These are phyloP conservation scores for Xiphydria camelus DNA, from an alignment of 2,888 invertebrate species.

Conservation along the genomic window DNA sequence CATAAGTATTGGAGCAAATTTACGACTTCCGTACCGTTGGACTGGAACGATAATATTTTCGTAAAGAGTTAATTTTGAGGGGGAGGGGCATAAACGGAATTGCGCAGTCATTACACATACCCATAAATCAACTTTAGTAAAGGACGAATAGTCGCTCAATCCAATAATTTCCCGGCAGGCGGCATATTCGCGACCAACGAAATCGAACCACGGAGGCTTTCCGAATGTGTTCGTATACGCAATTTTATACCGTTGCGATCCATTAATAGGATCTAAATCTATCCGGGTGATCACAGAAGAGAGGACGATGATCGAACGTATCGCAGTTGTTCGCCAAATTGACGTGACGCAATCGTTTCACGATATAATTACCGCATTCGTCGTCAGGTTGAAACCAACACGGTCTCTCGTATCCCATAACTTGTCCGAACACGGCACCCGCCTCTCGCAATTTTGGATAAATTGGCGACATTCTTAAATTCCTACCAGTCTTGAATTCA, in stretches of 20 bases:
- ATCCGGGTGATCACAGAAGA: no score
- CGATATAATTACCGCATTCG: constrained; percentile 50
- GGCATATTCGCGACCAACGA: constrained; percentile 85
- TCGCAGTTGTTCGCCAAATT: no score
- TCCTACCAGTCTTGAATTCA: constrained; percentile 86
- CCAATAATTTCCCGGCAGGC: constrained; percentile 92
- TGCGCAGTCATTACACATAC: no score
- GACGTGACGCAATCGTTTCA: no score
- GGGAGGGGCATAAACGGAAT: no score
- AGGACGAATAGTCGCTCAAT: constrained; percentile 94
- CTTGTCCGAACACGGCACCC: constrained; percentile 94
- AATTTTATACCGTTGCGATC: constrained; percentile 67
- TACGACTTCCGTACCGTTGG: constrained; percentile 85
- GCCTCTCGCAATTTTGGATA: constrained; percentile 88
- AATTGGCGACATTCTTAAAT: constrained; percentile 91
- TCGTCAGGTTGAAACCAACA: constrained; percentile 78
- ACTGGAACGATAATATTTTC: constrained; percentile 67
- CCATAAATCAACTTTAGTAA: constrained; percentile 94
- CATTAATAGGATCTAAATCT: constrained; percentile 52
- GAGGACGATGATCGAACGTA: no score
- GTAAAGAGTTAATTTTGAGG: no score
- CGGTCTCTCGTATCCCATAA: constrained; percentile 97
- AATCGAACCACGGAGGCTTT: constrained; percentile 92
- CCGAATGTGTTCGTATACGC: constrained; percentile 84
- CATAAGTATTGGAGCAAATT: constrained; percentile 89